Percentiles rank a stretch among this genome's conserved stretches.
These are phyloP conservation scores for Cenopis cana DNA, from an alignment of 2,888 invertebrate genomes.

Conservation along the genomic window DNA sequence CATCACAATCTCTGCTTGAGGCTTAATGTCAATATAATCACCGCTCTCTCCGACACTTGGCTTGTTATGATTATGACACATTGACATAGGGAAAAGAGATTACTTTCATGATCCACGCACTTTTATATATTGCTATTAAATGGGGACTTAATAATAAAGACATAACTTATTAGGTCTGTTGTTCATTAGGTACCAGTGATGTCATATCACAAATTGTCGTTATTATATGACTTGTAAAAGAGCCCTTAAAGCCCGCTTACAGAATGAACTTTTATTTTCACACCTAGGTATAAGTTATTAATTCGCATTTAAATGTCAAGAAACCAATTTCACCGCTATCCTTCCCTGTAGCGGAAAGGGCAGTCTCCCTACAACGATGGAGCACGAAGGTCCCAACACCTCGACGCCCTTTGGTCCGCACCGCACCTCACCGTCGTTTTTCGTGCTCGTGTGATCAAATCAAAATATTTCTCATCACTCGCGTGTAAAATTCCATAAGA, in stretches of 20 bases:
- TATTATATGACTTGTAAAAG: too few species aligned
- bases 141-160: conserved; percentile 2
- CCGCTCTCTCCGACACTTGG: background rate
- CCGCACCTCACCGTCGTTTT: conserved; percentile 20
- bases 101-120: background rate
- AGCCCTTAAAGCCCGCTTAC: too few species aligned
- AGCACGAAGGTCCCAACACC: conserved; percentile 53
- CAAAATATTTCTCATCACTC: background rate
- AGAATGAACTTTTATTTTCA: too few species aligned
- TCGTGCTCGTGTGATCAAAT: background rate
- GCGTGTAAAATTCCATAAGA: too few species aligned
- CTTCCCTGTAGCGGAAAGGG: background rate
- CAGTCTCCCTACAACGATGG: conserved; percentile 26
- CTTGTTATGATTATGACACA: conserved; percentile 15
- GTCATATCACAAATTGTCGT: too few species aligned
- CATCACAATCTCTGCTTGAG: conserved; percentile 11
- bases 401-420: conserved; percentile 42
- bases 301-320: background rate
- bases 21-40: conserved; percentile 36
- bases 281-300: too few species aligned
- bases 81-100: conserved; percentile 1
- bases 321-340: background rate
- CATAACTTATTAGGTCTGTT: too few species aligned
- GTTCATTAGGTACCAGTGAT: too few species aligned
- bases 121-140: background rate